Evolutionary conservation across 2,113 vertebrate genomes (phyloP).

Genomic region (Sceloporus tristichus): DNA sequence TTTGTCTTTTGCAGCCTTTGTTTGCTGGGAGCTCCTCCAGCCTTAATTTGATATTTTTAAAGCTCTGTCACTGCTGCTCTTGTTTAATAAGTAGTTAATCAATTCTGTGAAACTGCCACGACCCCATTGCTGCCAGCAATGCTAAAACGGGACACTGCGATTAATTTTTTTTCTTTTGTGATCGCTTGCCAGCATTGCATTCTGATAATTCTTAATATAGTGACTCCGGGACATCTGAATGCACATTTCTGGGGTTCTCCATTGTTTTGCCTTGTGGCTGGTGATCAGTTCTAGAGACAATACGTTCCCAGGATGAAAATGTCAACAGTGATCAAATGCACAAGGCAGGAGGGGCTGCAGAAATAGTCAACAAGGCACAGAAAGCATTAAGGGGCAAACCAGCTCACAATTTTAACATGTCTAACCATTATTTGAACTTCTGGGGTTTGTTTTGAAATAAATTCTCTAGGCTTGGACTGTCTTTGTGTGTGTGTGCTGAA

Average conservation of each 20-base stretch:
- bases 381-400: not conserved
- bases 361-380: not conserved
- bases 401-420: not conserved
- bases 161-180: conserved; percentile 40
- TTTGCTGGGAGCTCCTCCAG: conserved; percentile 45
- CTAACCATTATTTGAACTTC: not conserved
- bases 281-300: conserved; percentile 52
- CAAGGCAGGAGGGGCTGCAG: not conserved
- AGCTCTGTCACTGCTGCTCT: conserved; percentile 50
- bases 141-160: conserved; percentile 56
- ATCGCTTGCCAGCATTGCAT: conserved; percentile 54
- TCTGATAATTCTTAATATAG: conserved; percentile 41
- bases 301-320: conserved; percentile 33
- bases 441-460: not conserved
- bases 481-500: not conserved
- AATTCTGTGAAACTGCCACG: conserved; percentile 38
- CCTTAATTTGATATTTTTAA: conserved; percentile 70
- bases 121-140: conserved; percentile 56
- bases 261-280: conserved; percentile 48
- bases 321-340: conserved; percentile 18
- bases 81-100: conserved; percentile 75
- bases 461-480: not conserved
- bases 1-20: conserved; percentile 46
- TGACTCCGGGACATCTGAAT: conserved; percentile 43
- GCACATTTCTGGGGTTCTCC: not conserved